These are phyloP conservation scores for Onychorhynchus coronatus DNA, from an alignment of 2,113 vertebrate species.

Conservation along the genomic window DNA sequence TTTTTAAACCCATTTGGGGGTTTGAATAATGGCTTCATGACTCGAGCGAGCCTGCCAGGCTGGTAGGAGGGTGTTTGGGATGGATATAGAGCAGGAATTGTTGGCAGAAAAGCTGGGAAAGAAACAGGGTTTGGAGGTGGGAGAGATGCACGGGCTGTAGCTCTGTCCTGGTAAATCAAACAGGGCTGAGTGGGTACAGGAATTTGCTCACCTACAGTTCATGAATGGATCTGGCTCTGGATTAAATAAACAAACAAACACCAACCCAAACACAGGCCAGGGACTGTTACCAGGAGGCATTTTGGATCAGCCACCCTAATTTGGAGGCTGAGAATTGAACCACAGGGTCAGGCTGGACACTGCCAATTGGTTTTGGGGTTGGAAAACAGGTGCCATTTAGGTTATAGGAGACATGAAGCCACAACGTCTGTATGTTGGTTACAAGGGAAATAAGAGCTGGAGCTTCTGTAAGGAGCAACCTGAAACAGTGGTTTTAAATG, in stretches of 20 bases:
- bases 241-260: neutral
- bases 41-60: neutral
- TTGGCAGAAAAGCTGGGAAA: neutral
- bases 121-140: neutral
- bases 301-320: neutral
- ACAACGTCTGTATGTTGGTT: neutral
- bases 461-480: neutral
- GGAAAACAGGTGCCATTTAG: neutral
- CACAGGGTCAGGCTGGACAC: neutral
- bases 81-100: neutral
- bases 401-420: neutral
- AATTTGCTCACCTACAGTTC: neutral
- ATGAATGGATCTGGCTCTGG: neutral
- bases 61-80: constrained; percentile 7
- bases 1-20: neutral
- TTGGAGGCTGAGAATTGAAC: neutral
- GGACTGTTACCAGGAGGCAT: neutral
- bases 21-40: neutral
- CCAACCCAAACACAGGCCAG: neutral
- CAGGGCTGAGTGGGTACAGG: neutral
- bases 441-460: neutral
- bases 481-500: neutral
- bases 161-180: neutral
- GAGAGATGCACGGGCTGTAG: neutral
- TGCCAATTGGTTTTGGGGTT: neutral